phyloP scores from a whole-genome alignment of 2,888 invertebrate species.

The Mythimna loreyi region DNA sequence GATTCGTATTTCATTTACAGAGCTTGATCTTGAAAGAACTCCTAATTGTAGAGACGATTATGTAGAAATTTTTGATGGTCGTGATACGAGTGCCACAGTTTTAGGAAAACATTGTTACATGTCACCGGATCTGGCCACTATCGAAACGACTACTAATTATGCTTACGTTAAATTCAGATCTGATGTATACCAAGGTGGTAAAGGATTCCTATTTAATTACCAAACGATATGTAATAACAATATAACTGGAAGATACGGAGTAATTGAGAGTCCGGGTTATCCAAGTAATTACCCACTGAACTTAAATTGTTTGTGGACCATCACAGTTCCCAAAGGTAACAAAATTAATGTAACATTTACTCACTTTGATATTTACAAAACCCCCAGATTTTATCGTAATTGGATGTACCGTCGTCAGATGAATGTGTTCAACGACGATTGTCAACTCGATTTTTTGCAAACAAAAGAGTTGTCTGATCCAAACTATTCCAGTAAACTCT shows the following conservation, averaged over 20 bases:
- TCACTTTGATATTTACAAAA: conserved; percentile 90
- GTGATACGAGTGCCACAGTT: conserved; percentile 86
- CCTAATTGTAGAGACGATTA: conserved; percentile 93
- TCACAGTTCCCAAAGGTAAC: conserved; percentile 94
- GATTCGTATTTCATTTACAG: conserved; percentile 92
- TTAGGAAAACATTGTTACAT: conserved; percentile 92
- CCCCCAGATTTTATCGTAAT: conserved; percentile 26
- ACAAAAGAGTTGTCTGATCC: conserved; percentile 83
- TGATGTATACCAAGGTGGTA: conserved; percentile 91
- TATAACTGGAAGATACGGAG: conserved; percentile 92
- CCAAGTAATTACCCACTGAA: conserved; percentile 92
- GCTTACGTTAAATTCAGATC: conserved; percentile 94
- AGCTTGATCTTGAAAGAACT: conserved; percentile 93
- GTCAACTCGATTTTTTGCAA: conserved; percentile 92
- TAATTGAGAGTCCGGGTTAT: conserved; percentile 97
- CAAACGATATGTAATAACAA: conserved; percentile 93
- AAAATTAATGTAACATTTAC: conserved; percentile 95
- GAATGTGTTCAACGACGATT: conserved; percentile 68
- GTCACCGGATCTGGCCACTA: conserved; percentile 76
- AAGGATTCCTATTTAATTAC: conserved; percentile 96
- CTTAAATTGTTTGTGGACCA: conserved; percentile 94
- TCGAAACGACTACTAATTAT: conserved; percentile 92
- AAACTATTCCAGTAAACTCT: conserved; percentile 81
- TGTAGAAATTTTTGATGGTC: conserved; percentile 93
- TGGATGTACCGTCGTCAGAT: conserved; percentile 35